Evolutionary conservation across 1,140 invertebrate genomes (phyloP).

Genomic region (Anastrepha ludens): DNA sequence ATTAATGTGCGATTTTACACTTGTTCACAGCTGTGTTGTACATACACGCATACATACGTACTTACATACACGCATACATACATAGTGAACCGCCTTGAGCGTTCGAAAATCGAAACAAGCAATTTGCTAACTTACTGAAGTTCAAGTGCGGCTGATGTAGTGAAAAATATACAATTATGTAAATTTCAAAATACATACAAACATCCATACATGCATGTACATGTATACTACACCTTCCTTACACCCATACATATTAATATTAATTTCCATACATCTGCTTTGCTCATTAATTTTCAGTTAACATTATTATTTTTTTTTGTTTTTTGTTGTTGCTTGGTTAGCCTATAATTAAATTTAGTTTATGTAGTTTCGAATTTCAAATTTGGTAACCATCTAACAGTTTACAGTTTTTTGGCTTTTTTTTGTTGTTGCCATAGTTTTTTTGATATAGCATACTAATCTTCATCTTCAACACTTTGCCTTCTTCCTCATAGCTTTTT

Average conservation of each 20-base stretch:
- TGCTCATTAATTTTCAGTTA: conserved; percentile 35
- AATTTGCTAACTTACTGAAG: background rate
- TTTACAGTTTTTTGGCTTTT: background rate
- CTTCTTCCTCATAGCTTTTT: background rate
- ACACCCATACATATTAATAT: background rate
- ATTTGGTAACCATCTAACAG: background rate
- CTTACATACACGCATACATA: too few species aligned
- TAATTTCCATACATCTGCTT: background rate
- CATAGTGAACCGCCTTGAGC: background rate
- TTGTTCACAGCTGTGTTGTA: conserved; percentile 44
- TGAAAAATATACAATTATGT: background rate
- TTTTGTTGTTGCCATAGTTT: background rate
- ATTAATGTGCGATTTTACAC: conserved; percentile 50
- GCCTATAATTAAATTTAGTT: conserved; percentile 52
- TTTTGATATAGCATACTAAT: background rate
- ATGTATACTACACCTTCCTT: background rate
- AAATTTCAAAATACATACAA: background rate
- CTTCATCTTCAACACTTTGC: background rate
- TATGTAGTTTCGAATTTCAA: background rate
- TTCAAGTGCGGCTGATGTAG: background rate
- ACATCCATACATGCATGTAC: background rate
- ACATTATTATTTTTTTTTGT: background rate
- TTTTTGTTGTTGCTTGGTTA: background rate
- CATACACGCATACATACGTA: background rate
- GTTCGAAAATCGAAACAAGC: conserved; percentile 19